These are phyloP conservation scores for Pollachius pollachius DNA, from an alignment of 2,113 vertebrate species.

Conservation along the genomic window DNA sequence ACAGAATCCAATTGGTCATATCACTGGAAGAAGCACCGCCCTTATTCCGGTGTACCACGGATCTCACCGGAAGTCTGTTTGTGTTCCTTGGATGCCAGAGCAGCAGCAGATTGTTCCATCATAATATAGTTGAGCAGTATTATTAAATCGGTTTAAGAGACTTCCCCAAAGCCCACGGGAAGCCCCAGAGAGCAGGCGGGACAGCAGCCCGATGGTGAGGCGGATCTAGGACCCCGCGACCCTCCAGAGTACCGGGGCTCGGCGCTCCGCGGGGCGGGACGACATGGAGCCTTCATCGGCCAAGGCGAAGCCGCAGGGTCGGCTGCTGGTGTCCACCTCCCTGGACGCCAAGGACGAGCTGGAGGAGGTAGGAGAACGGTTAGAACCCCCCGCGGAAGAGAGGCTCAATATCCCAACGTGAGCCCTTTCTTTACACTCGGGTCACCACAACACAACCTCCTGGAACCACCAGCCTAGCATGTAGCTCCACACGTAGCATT, in stretches of 20 bases:
- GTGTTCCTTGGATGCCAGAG: too few relatives aligned
- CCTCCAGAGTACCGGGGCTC: conserved; percentile 32
- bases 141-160: neutral
- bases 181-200: neutral
- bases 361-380: conserved; percentile 79
- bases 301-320: conserved; percentile 84
- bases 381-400: neutral
- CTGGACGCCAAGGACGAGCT: conserved; percentile 95
- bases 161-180: neutral
- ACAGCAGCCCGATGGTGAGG: neutral
- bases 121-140: too few relatives aligned
- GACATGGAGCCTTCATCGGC: conserved; percentile 79
- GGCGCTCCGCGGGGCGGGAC: conserved; percentile 69
- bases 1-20: too few relatives aligned
- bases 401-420: neutral
- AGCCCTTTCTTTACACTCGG: neutral
- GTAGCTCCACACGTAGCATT: neutral
- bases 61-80: too few relatives aligned
- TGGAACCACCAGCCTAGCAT: neutral
- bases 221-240: conserved; percentile 21
- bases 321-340: conserved; percentile 84
- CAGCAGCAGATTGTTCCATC: neutral
- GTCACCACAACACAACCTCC: too few relatives aligned
- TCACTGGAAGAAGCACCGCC: too few relatives aligned
- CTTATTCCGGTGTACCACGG: too few relatives aligned